Conservation (phyloP, 2,113 vertebrate genomes). For the Gobiocypris rarus region DNA sequence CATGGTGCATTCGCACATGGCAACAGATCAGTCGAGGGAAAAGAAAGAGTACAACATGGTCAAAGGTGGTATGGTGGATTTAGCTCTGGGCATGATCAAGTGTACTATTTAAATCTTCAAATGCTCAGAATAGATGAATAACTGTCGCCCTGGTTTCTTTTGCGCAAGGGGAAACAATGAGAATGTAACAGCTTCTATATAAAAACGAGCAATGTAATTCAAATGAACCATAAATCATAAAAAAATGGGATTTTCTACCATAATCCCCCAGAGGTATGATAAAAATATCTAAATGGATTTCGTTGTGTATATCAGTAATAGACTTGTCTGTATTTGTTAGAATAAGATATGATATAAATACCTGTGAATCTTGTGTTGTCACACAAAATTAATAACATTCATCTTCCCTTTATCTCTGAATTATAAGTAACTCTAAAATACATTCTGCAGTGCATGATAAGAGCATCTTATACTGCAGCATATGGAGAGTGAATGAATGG, state of each 20-base stretch:
- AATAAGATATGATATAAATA: slow-evolving; percentile 13
- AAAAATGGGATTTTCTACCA: neutral
- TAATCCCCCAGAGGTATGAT: neutral
- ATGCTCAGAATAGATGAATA: slow-evolving; percentile 11
- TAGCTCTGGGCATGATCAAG: slow-evolving; percentile 2
- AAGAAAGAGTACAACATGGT: neutral
- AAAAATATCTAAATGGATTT: neutral
- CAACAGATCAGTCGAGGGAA: neutral
- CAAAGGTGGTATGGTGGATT: slow-evolving; percentile 18
- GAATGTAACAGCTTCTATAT: slow-evolving; percentile 13
- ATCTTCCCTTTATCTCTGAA: slow-evolving; percentile 37
- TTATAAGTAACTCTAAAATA: slow-evolving; percentile 37
- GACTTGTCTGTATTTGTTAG: slow-evolving; percentile 33
- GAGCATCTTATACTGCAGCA: slow-evolving; percentile 13
- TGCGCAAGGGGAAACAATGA: neutral
- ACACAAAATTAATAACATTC: slow-evolving; percentile 45
- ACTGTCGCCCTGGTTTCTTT: slow-evolving; percentile 15
- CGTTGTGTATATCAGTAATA: slow-evolving; percentile 12
- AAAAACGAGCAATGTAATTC: neutral
- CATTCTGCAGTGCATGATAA: slow-evolving; percentile 42
- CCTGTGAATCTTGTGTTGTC: slow-evolving; percentile 34
- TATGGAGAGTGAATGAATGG: slow-evolving; percentile 27
- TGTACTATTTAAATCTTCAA: slow-evolving; percentile 5
- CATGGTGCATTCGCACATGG: neutral
- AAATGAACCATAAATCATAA: slow-evolving; percentile 21